phyloP scores from a whole-genome alignment of 2,888 invertebrate species.

The Nephrocerus scutellatus region DNA sequence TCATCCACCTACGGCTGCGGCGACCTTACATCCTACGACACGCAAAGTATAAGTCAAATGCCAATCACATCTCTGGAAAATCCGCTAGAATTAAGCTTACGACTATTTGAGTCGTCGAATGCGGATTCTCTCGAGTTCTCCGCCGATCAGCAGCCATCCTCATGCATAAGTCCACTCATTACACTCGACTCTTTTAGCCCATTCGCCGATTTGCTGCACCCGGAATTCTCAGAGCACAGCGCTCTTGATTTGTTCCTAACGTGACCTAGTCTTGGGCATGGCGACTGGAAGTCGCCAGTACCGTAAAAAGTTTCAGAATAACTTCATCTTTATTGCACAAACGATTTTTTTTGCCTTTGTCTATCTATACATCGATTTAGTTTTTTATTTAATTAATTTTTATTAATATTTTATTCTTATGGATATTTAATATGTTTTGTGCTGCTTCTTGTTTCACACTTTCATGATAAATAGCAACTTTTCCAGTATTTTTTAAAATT shows the following conservation, averaged over 20 bases:
- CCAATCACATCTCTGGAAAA: constrained; percentile 34
- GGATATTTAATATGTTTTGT: too few relatives aligned
- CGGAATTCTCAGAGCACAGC: constrained; percentile 38
- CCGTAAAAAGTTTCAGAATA: too few relatives aligned
- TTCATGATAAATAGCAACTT: too few relatives aligned
- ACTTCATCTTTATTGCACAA: too few relatives aligned
- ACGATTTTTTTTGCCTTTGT: too few relatives aligned
- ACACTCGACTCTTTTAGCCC: constrained; percentile 40
- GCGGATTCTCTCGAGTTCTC: constrained; percentile 39
- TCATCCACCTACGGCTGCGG: background rate
- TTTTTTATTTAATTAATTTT: too few relatives aligned
- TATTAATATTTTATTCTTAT: too few relatives aligned
- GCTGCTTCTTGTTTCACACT: too few relatives aligned
- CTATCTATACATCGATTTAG: too few relatives aligned
- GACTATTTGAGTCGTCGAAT: constrained; percentile 39
- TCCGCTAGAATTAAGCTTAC: constrained; percentile 39
- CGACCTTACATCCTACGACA: background rate
- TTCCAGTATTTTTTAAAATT: too few relatives aligned
- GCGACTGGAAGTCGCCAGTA: too few relatives aligned
- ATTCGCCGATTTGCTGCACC: constrained; percentile 40
- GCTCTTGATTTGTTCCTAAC: constrained; percentile 42
- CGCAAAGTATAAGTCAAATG: constrained; percentile 21
- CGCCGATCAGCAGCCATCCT: constrained; percentile 34
- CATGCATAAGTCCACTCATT: constrained; percentile 40
- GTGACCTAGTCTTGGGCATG: too few relatives aligned